Base-by-base conservation (phyloP, 2,797 vertebrate species). In the Pangasius sanitwongsei region DNA sequence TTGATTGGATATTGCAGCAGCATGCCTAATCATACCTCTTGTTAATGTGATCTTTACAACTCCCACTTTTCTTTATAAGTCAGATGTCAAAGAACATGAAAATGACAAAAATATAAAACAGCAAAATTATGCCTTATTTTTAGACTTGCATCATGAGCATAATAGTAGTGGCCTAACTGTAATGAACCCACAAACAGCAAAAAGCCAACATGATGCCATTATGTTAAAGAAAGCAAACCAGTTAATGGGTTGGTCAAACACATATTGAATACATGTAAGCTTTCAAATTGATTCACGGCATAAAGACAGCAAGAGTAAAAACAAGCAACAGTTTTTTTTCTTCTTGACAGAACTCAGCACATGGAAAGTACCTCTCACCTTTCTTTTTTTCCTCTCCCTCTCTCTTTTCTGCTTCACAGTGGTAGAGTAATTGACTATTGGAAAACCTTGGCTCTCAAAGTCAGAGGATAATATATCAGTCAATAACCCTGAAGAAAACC, bases 381-480 rank as follows among this genome's bases (percentile, higher is more conserved):
- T 75, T 69, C 50, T 57, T 44, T 61, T 61, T 61, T 59, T 72
- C 63, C n/a, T 83, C 89, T 86, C 74, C 55, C 88, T 88, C 88
- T 83, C 83, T 87, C 72, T 86, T 83, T 90, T 89, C 85, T 89
- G 90, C 88, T 90, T 90, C 91, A 91, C 90, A 88, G 84, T 91
- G 90, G 89, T 91, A 84, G 87, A 91, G 88, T 91, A 92, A 93
- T 91, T 90, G 92, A 91, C 91, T 90, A 90, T 90, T 34, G 87
- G 90, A 89, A 91, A 92, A 91, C 91, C 90, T 90, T 91, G 90
- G 88, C 89, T 92, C 81, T 90, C 92, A 89, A 90, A 92, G 91
- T 92, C 90, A 89, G 85, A 89, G 90, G 91, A 93, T 91, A 92
- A 93, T 91, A 90, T 91, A 93, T 93, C 91, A 91, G 91, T 92